A percentile compares a stretch with the other conserved stretches of the same genome.
These are phyloP conservation scores for Lepus townsendii DNA, from an alignment of 2,797 vertebrate genomes.

Conservation along the genomic window DNA sequence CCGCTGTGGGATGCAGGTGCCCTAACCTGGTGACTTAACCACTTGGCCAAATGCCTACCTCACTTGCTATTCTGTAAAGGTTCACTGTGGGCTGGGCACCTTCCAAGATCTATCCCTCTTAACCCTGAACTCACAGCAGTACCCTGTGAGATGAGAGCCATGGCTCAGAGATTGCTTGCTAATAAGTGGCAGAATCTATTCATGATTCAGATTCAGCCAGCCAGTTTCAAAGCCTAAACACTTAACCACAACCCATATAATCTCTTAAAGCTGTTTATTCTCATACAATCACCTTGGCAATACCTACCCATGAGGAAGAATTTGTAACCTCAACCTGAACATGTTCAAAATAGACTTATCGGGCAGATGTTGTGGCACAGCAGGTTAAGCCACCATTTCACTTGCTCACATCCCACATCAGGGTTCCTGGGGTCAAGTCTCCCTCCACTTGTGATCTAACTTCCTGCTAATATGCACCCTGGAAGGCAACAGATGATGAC, in stretches of 20 bases:
- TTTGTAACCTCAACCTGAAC: background rate
- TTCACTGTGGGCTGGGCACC: background rate
- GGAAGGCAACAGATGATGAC: too few species aligned
- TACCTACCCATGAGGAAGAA: background rate
- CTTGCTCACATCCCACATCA: too few species aligned
- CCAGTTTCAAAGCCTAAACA: background rate
- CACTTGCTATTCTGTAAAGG: background rate
- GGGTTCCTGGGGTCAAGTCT: too few species aligned
- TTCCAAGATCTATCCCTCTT: background rate
- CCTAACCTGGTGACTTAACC: too few species aligned
- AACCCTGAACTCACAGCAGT: background rate
- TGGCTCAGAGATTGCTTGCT: background rate
- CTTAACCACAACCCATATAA: background rate
- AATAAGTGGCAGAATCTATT: background rate
- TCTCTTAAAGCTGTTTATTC: background rate
- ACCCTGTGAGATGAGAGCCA: background rate
- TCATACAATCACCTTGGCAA: background rate
- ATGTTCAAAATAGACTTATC: conserved; percentile 1
- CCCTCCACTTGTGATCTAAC: too few species aligned
- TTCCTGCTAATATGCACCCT: too few species aligned
- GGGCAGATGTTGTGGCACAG: too few species aligned
- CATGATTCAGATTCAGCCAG: background rate
- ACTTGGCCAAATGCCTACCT: too few species aligned
- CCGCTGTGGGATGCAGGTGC: too few species aligned
- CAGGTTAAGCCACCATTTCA: too few species aligned